phyloP scores from a whole-genome alignment of 2,888 invertebrate species.

The Cataglyphis rosenhaueri region DNA sequence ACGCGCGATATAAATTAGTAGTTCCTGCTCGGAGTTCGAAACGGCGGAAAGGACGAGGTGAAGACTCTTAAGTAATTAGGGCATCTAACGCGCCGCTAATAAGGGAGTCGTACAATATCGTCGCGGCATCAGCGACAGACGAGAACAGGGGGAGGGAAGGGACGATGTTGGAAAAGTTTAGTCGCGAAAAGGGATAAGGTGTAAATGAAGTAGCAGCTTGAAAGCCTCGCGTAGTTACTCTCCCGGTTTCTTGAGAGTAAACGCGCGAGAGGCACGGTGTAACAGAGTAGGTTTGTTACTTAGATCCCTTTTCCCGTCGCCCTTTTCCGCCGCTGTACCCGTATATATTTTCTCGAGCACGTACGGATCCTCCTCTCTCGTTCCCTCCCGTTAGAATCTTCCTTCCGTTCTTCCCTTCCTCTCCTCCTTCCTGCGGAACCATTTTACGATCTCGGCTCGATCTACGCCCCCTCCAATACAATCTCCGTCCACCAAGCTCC shows the following conservation, averaged over 20 bases:
- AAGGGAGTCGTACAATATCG: slow-evolving; percentile 51
- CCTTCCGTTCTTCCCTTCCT: slow-evolving; percentile 5
- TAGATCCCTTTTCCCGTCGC: slow-evolving; percentile 13
- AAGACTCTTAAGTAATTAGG: slow-evolving; percentile 62
- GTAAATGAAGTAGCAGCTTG: slow-evolving; percentile 51
- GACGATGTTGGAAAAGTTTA: slow-evolving; percentile 22
- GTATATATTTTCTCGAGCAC: slow-evolving; percentile 49
- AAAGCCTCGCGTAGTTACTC: slow-evolving; percentile 63
- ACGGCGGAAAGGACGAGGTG: neutral
- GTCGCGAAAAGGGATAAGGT: slow-evolving; percentile 23
- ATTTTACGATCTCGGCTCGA: slow-evolving; percentile 41
- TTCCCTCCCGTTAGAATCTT: slow-evolving; percentile 2
- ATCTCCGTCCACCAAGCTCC: neutral
- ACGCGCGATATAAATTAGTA: slow-evolving; percentile 52
- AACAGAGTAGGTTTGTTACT: slow-evolving; percentile 67
- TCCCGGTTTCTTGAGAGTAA: slow-evolving; percentile 40
- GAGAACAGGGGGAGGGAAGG: neutral
- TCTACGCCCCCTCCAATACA: slow-evolving; percentile 2
- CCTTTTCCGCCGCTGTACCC: slow-evolving; percentile 3
- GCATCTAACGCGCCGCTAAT: slow-evolving; percentile 59
- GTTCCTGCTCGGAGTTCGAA: slow-evolving; percentile 22
- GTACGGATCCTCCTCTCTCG: slow-evolving; percentile 21
- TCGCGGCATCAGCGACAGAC: slow-evolving; percentile 44
- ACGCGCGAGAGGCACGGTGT: slow-evolving; percentile 58
- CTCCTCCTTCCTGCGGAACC: neutral